These are phyloP conservation scores for Baronia brevicornis DNA, from an alignment of 2,888 invertebrate genomes.

Conservation along the genomic window DNA sequence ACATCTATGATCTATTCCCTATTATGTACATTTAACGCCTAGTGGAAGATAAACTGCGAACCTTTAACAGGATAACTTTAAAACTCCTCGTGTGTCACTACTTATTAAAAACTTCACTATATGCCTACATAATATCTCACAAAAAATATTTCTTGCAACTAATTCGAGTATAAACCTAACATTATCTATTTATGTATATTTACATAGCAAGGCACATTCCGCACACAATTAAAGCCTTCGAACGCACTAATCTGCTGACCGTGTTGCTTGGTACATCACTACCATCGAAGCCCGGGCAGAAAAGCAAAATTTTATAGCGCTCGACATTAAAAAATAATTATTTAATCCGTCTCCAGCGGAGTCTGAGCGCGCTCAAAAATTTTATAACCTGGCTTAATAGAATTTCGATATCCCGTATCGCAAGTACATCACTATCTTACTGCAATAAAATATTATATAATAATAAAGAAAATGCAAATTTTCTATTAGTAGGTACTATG, in stretches of 20 bases:
- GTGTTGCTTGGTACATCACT: constrained; percentile 66
- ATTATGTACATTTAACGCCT: constrained; percentile 67
- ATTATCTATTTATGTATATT: constrained; percentile 53
- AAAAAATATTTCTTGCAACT: constrained; percentile 73
- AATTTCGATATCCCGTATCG: constrained; percentile 30
- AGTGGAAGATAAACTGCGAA: constrained; percentile 75
- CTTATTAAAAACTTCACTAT: constrained; percentile 60
- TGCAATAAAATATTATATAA: constrained; percentile 57
- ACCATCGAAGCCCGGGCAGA: constrained; percentile 38
- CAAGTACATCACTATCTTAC: constrained; percentile 66
- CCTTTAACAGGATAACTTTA: constrained; percentile 70
- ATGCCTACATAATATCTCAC: constrained; percentile 64
- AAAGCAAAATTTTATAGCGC: constrained; percentile 23
- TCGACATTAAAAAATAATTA: constrained; percentile 10
- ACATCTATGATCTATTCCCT: constrained; percentile 59
- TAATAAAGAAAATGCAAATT: constrained; percentile 70
- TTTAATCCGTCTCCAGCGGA: constrained; percentile 10
- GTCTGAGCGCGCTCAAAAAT: constrained; percentile 9
- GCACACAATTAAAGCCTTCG: constrained; percentile 70
- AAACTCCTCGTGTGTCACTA: constrained; percentile 57
- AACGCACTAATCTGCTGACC: constrained; percentile 57
- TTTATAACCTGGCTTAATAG: constrained; percentile 22
- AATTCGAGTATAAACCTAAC: constrained; percentile 74
- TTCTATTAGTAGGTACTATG: constrained; percentile 74
- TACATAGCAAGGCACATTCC: constrained; percentile 77